Base-by-base conservation (phyloP, 2,888 invertebrate genomes). In the Thymelicus sylvestris region DNA sequence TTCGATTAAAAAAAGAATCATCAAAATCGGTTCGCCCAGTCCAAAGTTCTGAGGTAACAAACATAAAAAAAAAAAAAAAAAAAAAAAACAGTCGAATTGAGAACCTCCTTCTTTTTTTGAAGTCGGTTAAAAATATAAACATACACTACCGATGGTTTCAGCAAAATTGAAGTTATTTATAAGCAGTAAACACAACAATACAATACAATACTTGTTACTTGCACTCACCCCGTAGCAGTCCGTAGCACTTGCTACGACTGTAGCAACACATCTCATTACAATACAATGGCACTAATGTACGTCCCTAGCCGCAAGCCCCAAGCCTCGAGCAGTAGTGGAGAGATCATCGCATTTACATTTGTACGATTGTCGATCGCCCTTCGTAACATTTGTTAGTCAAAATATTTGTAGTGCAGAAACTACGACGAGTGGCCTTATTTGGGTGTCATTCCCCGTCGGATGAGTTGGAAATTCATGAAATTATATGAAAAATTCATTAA, bases 401-500 rank as follows among this genome's bases (percentile, higher is more conserved):
- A 70, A 71, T 52, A 71, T 66, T 62, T 62, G 67, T 10, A 50
- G 31, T 63, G 24, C 39, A 15, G 41, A 61, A 48, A 60, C 59
- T 39, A 39, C 48, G 65, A 48, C 59, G 39, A 70, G 70, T 70
- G 65, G 65, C 70, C 65, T 66, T 65, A 70, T 70, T 70, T 70
- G 50, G 70, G 60, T 59, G 70, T 66, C 70, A 70, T 70, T 70
- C 69, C 69, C 69, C 59, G 69, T 64, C 69, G 57, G 59, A 65
- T 50, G 50, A 63, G 48, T 69, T 64, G 69, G 15, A 69, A 69
- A 69, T 69, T 64, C 69, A 69, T 69, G 38, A 64, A 48, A 69
- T 69, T 64, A 68, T 78, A 86, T 89, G 85, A 85, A 89, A 87
- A 82, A 88, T 88, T 82, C 86, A 88, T 87, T 71, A 69, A 71